Percentiles rank a stretch among this genome's conserved stretches.
phyloP scores from a whole-genome alignment of 2,113 vertebrate genomes.

The Aspidoscelis tigris region DNA sequence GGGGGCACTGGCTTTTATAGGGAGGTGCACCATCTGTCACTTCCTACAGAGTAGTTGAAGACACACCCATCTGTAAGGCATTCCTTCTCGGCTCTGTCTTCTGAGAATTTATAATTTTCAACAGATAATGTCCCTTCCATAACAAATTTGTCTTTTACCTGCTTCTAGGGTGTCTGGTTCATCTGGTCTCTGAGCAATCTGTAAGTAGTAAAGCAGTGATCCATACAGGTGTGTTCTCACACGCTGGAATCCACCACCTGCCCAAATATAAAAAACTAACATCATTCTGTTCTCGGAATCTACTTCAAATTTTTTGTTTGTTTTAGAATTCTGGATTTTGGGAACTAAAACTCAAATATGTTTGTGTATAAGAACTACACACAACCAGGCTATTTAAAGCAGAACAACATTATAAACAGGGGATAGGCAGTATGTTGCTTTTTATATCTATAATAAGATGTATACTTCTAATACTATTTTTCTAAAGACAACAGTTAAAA shows the following conservation, averaged over 20 bases:
- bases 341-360: conserved; percentile 18
- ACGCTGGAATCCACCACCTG: conserved; percentile 96
- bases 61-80: no score
- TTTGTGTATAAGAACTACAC: not conserved
- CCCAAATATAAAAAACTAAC: conserved; percentile 12
- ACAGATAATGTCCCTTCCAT: not conserved
- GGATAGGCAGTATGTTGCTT: not conserved
- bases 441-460: not conserved
- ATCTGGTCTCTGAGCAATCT: conserved; percentile 96
- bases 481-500: not conserved
- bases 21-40: no score
- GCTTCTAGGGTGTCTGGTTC: conserved; percentile 95
- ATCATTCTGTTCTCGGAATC: accelerated
- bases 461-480: not conserved
- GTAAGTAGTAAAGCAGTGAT: conserved; percentile 93
- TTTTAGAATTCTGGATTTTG: not conserved
- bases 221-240: conserved; percentile 94
- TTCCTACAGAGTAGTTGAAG: no score
- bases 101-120: no score
- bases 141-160: conserved; percentile 73
- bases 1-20: no score
- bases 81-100: no score
- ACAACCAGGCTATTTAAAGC: not conserved
- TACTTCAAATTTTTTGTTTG: conserved; percentile 16
- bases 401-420: not conserved